phyloP scores from a whole-genome alignment of 2,113 vertebrate genomes.

The Platichthys stellatus region DNA sequence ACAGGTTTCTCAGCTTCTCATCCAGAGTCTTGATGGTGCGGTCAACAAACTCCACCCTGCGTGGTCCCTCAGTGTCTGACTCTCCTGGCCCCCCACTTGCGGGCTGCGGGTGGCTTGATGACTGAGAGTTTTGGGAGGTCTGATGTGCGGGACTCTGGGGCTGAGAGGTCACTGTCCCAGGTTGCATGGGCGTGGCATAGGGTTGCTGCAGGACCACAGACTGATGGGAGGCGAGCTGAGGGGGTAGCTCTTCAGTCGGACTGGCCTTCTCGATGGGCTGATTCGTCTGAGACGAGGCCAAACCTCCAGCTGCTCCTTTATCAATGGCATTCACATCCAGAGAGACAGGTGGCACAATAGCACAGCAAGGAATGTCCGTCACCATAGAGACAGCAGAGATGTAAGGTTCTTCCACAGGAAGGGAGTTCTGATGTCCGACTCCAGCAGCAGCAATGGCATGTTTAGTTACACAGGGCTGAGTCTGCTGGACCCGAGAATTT shows the following conservation, averaged over 20 bases:
- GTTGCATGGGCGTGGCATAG: constrained; percentile 67
- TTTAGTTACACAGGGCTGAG: constrained; percentile 56
- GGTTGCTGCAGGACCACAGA: constrained; percentile 83
- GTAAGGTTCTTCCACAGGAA: constrained; percentile 73
- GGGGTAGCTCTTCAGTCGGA: constrained; percentile 59
- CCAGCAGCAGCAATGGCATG: constrained; percentile 4
- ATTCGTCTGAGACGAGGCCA: constrained; percentile 53
- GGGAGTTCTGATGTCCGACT: constrained; percentile 27
- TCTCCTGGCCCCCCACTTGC: constrained; percentile 77
- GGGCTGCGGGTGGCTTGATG: constrained; percentile 60
- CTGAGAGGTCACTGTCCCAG: constrained; percentile 70
- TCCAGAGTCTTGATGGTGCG: constrained; percentile 96
- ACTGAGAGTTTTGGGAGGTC: constrained; percentile 42
- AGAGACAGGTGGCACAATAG: constrained; percentile 73
- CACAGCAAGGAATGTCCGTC: constrained; percentile 80
- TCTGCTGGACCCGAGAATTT: constrained; percentile 61
- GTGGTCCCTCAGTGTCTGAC: constrained; percentile 90
- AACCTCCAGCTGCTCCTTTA: constrained; percentile 43
- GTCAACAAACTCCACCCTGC: constrained; percentile 90
- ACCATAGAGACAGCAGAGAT: constrained; percentile 71
- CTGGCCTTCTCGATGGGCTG: constrained; percentile 53
- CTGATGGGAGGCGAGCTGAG: constrained; percentile 64
- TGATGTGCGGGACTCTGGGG: constrained; percentile 80
- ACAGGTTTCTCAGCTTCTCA: constrained; percentile 93
- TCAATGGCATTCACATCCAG: constrained; percentile 63